Conservation (phyloP, 2,888 invertebrate genomes). For the Apantesis nais region DNA sequence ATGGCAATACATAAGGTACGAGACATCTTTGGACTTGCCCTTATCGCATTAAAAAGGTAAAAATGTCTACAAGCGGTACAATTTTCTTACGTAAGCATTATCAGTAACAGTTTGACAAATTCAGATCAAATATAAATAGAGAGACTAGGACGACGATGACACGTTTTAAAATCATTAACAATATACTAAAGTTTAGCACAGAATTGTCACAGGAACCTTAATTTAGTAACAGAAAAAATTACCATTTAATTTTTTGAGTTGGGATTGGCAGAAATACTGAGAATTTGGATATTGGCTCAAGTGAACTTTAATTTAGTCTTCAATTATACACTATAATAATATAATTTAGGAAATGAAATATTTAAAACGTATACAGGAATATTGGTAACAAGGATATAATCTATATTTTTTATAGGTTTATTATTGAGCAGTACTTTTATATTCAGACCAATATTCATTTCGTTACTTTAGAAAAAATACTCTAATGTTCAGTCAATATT, state of each 20-base stretch:
- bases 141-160: slow-evolving; percentile 45
- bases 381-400: slow-evolving; percentile 1
- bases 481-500: too few relatives aligned
- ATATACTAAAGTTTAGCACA: slow-evolving; percentile 23
- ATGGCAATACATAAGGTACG: slow-evolving; percentile 71
- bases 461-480: too few relatives aligned
- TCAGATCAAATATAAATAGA: slow-evolving; percentile 43
- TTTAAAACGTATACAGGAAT: not conserved
- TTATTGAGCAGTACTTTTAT: too few relatives aligned
- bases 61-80: slow-evolving; percentile 12
- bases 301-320: too few relatives aligned
- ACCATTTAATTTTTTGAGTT: too few relatives aligned
- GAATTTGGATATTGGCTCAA: too few relatives aligned
- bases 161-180: slow-evolving; percentile 18
- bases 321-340: not conserved
- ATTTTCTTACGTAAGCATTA: slow-evolving; percentile 8
- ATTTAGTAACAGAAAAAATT: not conserved
- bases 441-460: too few relatives aligned
- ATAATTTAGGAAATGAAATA: not conserved
- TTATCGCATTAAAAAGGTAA: slow-evolving; percentile 35
- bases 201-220: not conserved
- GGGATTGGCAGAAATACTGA: too few relatives aligned
- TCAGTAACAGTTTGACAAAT: slow-evolving; percentile 18
- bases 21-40: slow-evolving; percentile 72
- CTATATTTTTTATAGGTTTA: too few relatives aligned